These are phyloP conservation scores for Liolophura sinensis DNA, from an alignment of 1,140 invertebrate species.

Conservation along the genomic window DNA sequence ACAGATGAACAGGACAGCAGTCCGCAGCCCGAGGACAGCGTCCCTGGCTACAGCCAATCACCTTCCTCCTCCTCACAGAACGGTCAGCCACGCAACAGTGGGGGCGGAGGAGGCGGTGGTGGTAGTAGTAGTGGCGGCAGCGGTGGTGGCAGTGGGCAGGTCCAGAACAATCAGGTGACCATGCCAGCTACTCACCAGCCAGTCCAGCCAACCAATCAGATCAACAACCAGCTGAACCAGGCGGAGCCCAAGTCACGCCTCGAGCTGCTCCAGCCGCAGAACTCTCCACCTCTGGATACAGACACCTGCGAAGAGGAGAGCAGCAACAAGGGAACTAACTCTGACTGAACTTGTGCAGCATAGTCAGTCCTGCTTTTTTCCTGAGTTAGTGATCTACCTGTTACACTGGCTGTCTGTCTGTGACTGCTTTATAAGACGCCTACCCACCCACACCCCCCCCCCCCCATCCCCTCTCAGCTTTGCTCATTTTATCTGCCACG, in stretches of 20 bases:
- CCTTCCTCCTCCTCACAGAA: slow-evolving; percentile 9
- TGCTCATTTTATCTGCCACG: no score
- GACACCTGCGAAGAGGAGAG: no score
- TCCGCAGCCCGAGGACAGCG: slow-evolving; percentile 44
- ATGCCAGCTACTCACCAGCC: slow-evolving; percentile 25
- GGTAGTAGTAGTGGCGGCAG: background rate
- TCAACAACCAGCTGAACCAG: slow-evolving; percentile 44
- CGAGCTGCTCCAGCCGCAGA: background rate
- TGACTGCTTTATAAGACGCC: no score
- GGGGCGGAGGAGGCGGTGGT: background rate
- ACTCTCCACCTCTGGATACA: slow-evolving; percentile 13
- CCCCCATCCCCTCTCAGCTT: no score
- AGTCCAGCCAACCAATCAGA: slow-evolving; percentile 43
- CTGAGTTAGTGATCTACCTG: no score
- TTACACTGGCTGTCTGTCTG: no score
- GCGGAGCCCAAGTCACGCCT: slow-evolving; percentile 9
- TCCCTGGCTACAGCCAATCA: slow-evolving; percentile 19
- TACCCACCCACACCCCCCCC: no score
- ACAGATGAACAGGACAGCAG: slow-evolving; percentile 58
- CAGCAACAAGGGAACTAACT: no score
- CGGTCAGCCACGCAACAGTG: slow-evolving; percentile 7
- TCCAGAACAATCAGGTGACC: slow-evolving; percentile 12
- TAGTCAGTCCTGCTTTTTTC: no score
- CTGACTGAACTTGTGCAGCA: no score
- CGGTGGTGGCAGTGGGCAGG: background rate